Conservation (phyloP, 2,797 vertebrate genomes). For the Dermochelys coriacea region DNA sequence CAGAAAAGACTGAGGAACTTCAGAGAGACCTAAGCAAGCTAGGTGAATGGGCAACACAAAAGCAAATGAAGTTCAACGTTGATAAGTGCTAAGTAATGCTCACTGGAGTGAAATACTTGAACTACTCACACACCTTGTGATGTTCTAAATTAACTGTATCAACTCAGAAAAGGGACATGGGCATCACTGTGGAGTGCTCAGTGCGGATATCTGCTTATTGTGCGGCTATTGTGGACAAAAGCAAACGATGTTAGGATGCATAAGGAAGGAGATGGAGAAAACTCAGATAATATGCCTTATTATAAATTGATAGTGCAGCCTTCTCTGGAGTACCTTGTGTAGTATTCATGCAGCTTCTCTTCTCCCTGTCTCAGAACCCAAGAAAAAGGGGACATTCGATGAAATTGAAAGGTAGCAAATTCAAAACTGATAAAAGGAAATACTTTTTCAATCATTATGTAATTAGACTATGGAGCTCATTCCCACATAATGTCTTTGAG, state of each 20-base stretch:
- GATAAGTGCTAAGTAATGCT: neutral
- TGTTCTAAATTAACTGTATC: neutral
- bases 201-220: neutral
- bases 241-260: neutral
- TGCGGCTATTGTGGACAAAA: neutral
- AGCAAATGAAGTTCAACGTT: neutral
- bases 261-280: neutral
- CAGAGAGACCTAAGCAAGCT: neutral
- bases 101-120: neutral
- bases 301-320: neutral
- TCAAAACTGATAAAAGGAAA: neutral
- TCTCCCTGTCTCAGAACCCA: neutral
- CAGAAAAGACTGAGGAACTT: neutral
- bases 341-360: neutral
- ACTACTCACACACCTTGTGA: neutral
- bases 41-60: neutral
- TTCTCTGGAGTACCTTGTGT: neutral
- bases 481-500: neutral
- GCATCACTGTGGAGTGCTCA: neutral
- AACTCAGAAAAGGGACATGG: neutral
- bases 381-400: neutral
- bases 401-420: neutral
- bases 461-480: neutral
- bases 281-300: neutral
- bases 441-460: neutral